Conservation (phyloP, 2,797 vertebrate species). For the Dromococcyx pavoninus region DNA sequence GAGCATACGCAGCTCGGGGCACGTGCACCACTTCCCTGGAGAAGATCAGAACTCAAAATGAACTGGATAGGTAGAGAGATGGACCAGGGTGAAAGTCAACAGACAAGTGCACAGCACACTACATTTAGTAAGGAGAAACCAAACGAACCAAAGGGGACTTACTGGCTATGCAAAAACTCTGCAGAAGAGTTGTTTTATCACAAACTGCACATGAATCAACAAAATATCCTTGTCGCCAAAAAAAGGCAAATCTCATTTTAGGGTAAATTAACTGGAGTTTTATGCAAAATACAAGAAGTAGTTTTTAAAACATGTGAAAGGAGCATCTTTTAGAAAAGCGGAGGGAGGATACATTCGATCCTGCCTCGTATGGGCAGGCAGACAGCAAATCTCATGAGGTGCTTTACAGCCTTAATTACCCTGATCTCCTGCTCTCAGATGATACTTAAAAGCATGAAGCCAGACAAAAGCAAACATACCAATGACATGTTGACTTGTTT, state of each 20-base stretch:
- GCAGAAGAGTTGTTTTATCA: not conserved
- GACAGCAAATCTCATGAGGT: not conserved
- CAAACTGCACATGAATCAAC: not conserved
- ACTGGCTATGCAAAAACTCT: not conserved
- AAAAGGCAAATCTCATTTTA: not conserved
- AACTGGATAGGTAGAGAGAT: not conserved
- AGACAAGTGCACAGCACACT: not conserved
- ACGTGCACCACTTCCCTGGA: accelerated
- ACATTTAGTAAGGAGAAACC: not conserved
- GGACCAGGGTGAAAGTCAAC: not conserved
- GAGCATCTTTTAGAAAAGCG: not conserved
- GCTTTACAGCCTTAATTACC: not conserved
- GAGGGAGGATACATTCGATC: not conserved
- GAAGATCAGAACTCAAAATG: not conserved
- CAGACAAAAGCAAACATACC: not conserved
- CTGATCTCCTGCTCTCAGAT: not conserved
- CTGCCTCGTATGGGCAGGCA: not conserved
- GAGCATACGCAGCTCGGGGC: accelerated
- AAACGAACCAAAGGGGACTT: not conserved
- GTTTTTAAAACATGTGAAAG: not conserved
- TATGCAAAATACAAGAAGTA: not conserved
- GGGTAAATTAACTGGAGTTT: not conserved
- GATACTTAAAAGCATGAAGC: not conserved
- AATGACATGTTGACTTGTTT: not conserved
- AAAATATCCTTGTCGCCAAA: not conserved